Conservation (phyloP, 2,113 vertebrate species). For the Deroptyus accipitrinus region DNA sequence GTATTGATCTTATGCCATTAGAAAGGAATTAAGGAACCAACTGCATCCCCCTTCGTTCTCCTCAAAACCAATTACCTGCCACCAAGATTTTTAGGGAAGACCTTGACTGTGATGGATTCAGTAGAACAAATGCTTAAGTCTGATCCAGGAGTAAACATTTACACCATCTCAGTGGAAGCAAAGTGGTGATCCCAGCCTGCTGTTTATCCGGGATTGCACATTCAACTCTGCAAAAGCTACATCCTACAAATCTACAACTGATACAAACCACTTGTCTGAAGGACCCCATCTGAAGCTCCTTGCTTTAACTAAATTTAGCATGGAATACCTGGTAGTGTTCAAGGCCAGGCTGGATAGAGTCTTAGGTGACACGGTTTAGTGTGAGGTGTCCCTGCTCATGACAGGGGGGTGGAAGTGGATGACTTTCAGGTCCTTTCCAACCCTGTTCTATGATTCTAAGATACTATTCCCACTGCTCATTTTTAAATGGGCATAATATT, state of each 20-base stretch:
- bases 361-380: not conserved
- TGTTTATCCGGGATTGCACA: not conserved
- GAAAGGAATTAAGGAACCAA: not conserved
- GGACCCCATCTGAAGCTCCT: not conserved
- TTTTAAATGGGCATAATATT: not conserved
- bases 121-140: not conserved
- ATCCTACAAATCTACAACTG: accelerated
- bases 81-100: not conserved
- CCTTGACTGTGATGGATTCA: not conserved
- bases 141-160: not conserved
- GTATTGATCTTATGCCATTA: not conserved
- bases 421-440: not conserved
- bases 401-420: not conserved
- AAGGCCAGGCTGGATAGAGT: not conserved
- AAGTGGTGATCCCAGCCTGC: not conserved
- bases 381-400: not conserved
- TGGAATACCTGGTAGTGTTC: not conserved
- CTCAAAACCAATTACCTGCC: not conserved
- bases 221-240: not conserved
- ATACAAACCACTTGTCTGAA: not conserved
- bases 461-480: not conserved
- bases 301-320: not conserved
- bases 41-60: not conserved
- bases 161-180: not conserved
- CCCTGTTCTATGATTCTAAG: not conserved